Conservation (phyloP, 2,888 invertebrate genomes). For the Melanostoma scalare region DNA sequence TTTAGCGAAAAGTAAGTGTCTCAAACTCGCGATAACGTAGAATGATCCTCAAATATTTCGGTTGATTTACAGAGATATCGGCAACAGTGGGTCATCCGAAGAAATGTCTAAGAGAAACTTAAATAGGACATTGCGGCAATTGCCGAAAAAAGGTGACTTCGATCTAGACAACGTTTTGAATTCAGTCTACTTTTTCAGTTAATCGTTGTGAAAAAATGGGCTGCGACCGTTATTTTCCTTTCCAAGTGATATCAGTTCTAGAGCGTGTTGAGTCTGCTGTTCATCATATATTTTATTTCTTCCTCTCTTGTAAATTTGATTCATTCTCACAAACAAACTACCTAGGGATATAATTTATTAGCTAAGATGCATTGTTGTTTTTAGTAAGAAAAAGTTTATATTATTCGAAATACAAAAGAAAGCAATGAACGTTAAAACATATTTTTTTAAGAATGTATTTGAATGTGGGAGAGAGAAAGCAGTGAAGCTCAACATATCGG, state of each 20-base stretch:
- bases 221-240: slow-evolving; percentile 12
- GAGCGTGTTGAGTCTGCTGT: slow-evolving; percentile 28
- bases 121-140: slow-evolving; percentile 84
- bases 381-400: slow-evolving; percentile 33
- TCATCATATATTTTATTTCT: slow-evolving; percentile 13
- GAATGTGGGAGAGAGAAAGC: too few species aligned
- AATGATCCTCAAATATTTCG: slow-evolving; percentile 28
- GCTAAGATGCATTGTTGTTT: slow-evolving; percentile 59
- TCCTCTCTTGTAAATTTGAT: slow-evolving; percentile 47
- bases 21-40: neutral
- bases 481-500: too few species aligned
- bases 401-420: slow-evolving; percentile 41
- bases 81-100: slow-evolving; percentile 82
- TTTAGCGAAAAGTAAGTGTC: slow-evolving; percentile 84
- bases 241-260: slow-evolving; percentile 57
- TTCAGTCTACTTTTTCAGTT: slow-evolving; percentile 95
- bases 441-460: neutral
- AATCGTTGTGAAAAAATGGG: slow-evolving; percentile 45
- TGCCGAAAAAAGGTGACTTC: slow-evolving; percentile 90
- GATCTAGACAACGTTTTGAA: slow-evolving; percentile 88
- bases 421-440: neutral
- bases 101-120: slow-evolving; percentile 85
- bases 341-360: slow-evolving; percentile 37
- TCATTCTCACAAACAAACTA: slow-evolving; percentile 40
- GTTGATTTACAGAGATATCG: slow-evolving; percentile 81